Conservation (phyloP, 2,797 vertebrate genomes). For the Thunnus albacares region DNA sequence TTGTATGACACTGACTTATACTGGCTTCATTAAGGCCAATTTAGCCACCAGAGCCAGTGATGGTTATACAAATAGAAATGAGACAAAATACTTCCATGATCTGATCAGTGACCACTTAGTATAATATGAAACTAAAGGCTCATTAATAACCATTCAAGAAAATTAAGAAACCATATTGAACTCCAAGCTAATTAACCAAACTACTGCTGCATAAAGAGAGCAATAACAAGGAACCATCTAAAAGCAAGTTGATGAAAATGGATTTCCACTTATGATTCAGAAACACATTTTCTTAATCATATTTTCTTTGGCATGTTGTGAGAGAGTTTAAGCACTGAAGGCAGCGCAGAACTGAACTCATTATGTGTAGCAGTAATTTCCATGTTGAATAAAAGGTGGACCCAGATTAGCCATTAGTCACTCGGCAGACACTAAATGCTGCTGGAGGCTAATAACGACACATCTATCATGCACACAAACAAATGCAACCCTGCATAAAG, state of each 20-base stretch:
- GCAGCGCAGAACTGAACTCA: too few relatives aligned
- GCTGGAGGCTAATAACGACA: too few relatives aligned
- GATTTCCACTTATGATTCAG: background rate
- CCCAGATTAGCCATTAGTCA: too few relatives aligned
- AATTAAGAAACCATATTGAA: background rate
- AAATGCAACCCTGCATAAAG: too few relatives aligned
- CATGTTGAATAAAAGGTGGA: too few relatives aligned
- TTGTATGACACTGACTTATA: too few relatives aligned
- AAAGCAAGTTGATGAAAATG: background rate
- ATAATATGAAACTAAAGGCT: background rate
- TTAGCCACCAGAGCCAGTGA: background rate
- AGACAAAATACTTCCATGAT: background rate
- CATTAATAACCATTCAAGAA: background rate
- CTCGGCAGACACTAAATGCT: too few relatives aligned
- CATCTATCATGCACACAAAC: too few relatives aligned
- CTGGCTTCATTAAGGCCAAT: background rate
- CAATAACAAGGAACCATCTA: background rate
- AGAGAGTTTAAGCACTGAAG: background rate
- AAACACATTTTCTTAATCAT: background rate
- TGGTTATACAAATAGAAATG: background rate
- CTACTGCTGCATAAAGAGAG: too few relatives aligned
- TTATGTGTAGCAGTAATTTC: too few relatives aligned
- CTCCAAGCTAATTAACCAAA: background rate
- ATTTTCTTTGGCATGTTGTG: background rate
- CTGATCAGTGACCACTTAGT: background rate